Evolutionary conservation across 1,140 invertebrate genomes (phyloP).

Genomic region (Drosophila equinoxialis): DNA sequence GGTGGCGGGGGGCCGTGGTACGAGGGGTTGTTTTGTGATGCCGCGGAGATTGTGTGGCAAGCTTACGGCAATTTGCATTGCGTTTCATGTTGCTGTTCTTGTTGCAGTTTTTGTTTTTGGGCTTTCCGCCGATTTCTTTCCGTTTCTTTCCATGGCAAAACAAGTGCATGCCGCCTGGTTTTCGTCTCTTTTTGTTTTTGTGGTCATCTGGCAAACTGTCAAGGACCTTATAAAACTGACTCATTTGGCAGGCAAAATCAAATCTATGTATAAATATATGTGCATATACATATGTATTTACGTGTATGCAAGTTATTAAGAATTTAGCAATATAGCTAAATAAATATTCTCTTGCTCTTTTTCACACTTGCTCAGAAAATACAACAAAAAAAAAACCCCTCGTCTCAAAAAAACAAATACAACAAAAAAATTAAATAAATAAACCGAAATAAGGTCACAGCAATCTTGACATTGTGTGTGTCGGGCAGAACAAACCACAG

Average conservation of each 20-base stretch:
- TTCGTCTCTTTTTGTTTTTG: conserved; percentile 16
- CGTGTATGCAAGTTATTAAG: background rate
- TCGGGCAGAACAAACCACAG: conserved; percentile 41
- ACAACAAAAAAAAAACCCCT: background rate
- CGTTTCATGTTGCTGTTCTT: background rate
- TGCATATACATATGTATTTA: too few species aligned
- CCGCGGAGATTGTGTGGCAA: conserved; percentile 7
- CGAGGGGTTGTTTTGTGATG: background rate
- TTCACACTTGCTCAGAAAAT: background rate
- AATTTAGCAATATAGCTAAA: background rate
- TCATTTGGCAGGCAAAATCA: background rate
- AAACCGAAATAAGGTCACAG: conserved; percentile 63
- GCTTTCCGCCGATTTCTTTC: background rate
- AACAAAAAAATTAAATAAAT: conserved; percentile 8
- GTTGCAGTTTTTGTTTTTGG: background rate
- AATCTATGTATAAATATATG: too few species aligned
- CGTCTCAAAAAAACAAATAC: background rate
- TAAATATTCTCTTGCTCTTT: conserved; percentile 1
- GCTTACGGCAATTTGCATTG: conserved; percentile 31
- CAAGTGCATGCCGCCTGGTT: conserved; percentile 10
- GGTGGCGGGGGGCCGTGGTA: background rate
- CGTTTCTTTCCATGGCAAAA: background rate
- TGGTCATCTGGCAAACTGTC: conserved; percentile 58
- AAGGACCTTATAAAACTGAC: conserved; percentile 42
- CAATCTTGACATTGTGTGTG: conserved; percentile 71